Conservation (phyloP, 2,113 vertebrate species). For the Amphiprion ocellaris region DNA sequence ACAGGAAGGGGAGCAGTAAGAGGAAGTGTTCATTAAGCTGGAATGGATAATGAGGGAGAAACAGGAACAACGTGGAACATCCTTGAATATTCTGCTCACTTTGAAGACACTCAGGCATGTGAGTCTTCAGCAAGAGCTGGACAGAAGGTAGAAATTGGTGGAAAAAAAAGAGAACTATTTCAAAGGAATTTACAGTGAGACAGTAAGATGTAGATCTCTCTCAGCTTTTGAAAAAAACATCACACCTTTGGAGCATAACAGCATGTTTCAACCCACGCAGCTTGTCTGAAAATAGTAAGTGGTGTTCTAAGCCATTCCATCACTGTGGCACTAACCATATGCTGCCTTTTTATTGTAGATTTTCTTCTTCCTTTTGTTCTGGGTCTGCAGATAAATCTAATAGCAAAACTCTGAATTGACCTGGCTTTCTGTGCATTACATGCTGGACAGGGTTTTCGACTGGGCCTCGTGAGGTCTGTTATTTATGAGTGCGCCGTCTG, state of each 20-base stretch:
- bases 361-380: conserved; percentile 42
- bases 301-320: conserved; percentile 66
- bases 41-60: conserved; percentile 42
- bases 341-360: conserved; percentile 58
- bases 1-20: not conserved
- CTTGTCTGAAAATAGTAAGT: conserved; percentile 77
- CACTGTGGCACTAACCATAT: conserved; percentile 65
- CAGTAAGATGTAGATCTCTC: conserved; percentile 59
- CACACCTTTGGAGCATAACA: conserved; percentile 80
- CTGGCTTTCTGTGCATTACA: conserved; percentile 31
- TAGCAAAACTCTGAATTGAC: conserved; percentile 28
- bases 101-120: conserved; percentile 53
- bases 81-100: conserved; percentile 45
- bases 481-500: conserved; percentile 54
- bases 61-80: conserved; percentile 18
- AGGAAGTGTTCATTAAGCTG: conserved; percentile 46
- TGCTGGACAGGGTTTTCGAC: conserved; percentile 35
- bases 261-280: conserved; percentile 79
- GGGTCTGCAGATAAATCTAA: conserved; percentile 45
- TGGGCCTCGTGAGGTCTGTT: conserved; percentile 41
- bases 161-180: conserved; percentile 40
- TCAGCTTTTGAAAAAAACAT: conserved; percentile 73
- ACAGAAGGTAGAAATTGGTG: conserved; percentile 48
- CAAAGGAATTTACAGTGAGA: conserved; percentile 67
- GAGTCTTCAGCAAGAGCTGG: conserved; percentile 41